These are phyloP conservation scores for Chironomus tentans DNA, from an alignment of 2,888 invertebrate species.

Conservation along the genomic window DNA sequence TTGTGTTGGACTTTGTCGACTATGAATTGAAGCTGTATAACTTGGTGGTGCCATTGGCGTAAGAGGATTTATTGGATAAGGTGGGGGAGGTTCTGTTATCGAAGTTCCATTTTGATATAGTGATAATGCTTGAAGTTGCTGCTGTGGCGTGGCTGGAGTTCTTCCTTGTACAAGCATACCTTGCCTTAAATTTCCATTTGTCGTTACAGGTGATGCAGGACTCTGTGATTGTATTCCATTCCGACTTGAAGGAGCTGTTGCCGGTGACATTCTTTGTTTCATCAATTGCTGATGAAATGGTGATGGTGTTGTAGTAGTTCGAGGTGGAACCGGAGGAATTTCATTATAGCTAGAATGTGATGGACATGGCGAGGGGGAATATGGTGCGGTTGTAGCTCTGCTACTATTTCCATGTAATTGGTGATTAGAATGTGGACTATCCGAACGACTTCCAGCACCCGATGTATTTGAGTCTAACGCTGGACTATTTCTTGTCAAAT, in stretches of 20 bases:
- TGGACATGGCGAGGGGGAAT: slow-evolving; percentile 47
- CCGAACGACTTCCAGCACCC: slow-evolving; percentile 80
- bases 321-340: slow-evolving; percentile 65
- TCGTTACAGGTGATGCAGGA: slow-evolving; percentile 63
- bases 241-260: slow-evolving; percentile 55
- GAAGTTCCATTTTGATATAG: slow-evolving; percentile 58
- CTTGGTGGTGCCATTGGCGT: slow-evolving; percentile 61
- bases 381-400: slow-evolving; percentile 38
- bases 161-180: slow-evolving; percentile 77
- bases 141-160: slow-evolving; percentile 66
- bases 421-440: slow-evolving; percentile 69
- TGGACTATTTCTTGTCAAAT: slow-evolving; percentile 66
- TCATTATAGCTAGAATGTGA: slow-evolving; percentile 47
- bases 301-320: slow-evolving; percentile 56
- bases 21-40: slow-evolving; percentile 77
- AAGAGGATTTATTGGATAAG: slow-evolving; percentile 45
- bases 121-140: slow-evolving; percentile 78
- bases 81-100: slow-evolving; percentile 59
- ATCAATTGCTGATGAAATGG: slow-evolving; percentile 58
- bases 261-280: slow-evolving; percentile 63
- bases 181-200: slow-evolving; percentile 39
- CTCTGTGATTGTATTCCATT: slow-evolving; percentile 46
- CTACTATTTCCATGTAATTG: slow-evolving; percentile 46
- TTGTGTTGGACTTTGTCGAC: slow-evolving; percentile 67
- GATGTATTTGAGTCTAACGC: slow-evolving; percentile 58